Percentiles rank a stretch among this genome's conserved stretches.
phyloP scores from a whole-genome alignment of 2,797 vertebrate species.

The Mastacembelus armatus region DNA sequence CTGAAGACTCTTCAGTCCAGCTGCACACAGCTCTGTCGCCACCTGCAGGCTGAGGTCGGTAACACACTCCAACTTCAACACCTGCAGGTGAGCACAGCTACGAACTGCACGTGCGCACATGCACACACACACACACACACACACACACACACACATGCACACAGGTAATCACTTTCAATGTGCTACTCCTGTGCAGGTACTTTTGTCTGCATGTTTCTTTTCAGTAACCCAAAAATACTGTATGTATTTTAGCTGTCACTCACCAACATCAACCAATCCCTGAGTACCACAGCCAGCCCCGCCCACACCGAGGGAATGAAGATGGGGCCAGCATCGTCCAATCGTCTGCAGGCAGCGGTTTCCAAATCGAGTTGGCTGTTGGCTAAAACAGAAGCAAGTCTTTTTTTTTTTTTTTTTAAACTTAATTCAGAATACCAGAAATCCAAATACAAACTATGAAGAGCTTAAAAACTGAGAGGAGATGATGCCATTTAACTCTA shows the following conservation, averaged over 20 bases:
- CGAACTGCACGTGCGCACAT: conserved; percentile 76
- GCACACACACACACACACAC: conserved; percentile 13
- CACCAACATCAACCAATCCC: conserved; percentile 89
- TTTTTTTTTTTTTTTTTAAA: too few species aligned
- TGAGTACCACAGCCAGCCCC: conserved; percentile 90
- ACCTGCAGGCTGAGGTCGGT: conserved; percentile 90
- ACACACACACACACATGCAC: conserved; percentile 20
- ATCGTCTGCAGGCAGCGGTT: conserved; percentile 95
- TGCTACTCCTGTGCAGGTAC: not conserved
- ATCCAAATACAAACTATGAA: too few species aligned
- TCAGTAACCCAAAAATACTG: too few species aligned
- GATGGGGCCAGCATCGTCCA: conserved; percentile 93
- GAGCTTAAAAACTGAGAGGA: too few species aligned
- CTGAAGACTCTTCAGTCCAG: conserved; percentile 88
- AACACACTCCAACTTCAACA: conserved; percentile 90
- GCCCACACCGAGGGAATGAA: conserved; percentile 88
- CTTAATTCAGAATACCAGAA: too few species aligned
- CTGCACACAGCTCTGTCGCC: conserved; percentile 87
- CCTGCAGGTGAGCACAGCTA: conserved; percentile 89
- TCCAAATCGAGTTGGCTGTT: conserved; percentile 90
- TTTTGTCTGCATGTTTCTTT: not conserved
- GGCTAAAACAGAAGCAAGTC: conserved; percentile 77
- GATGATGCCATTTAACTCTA: too few species aligned
- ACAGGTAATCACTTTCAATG: not conserved
- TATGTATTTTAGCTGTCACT: conserved; percentile 58